Conservation (phyloP, 2,888 invertebrate species). For the Pharmacophagus antenor region DNA sequence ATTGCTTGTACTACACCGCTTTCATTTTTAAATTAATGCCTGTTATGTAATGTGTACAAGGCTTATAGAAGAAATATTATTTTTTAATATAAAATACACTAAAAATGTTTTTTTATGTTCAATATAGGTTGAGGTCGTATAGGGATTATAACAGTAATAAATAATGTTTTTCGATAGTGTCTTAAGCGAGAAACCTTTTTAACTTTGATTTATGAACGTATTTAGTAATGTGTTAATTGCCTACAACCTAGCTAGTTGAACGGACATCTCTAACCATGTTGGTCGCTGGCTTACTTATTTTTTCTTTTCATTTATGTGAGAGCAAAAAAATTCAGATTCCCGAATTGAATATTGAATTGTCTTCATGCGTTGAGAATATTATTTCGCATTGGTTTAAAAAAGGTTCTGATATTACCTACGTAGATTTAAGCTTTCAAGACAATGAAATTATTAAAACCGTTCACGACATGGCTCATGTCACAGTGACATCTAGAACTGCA, state of each 20-base stretch:
- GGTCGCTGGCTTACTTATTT: background rate
- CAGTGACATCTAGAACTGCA: slow-evolving; percentile 13
- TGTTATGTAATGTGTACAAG: too few species aligned
- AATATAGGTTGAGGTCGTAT: background rate
- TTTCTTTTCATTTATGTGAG: background rate
- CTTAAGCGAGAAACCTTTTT: slow-evolving; percentile 3
- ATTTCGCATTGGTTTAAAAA: slow-evolving; percentile 11
- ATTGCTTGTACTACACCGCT: too few species aligned
- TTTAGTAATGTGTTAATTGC: slow-evolving; percentile 5
- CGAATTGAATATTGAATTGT: background rate
- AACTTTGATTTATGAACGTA: slow-evolving; percentile 2
- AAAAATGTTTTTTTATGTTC: too few species aligned
- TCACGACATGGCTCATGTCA: slow-evolving; percentile 2
- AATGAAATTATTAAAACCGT: slow-evolving; percentile 13
- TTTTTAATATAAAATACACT: too few species aligned
- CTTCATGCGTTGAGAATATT: slow-evolving; percentile 5
- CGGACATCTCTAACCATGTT: background rate
- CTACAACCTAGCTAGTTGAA: background rate
- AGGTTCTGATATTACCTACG: slow-evolving; percentile 13
- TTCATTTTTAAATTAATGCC: too few species aligned
- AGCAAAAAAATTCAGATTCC: background rate
- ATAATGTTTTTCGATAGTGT: slow-evolving; percentile 3
- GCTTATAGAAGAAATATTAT: too few species aligned
- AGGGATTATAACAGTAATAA: background rate
- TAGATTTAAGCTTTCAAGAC: slow-evolving; percentile 16